Percentiles rank a stretch among this genome's conserved stretches.
Conservation (phyloP, 2,888 invertebrate genomes). For the Trichopoda pennipes region DNA sequence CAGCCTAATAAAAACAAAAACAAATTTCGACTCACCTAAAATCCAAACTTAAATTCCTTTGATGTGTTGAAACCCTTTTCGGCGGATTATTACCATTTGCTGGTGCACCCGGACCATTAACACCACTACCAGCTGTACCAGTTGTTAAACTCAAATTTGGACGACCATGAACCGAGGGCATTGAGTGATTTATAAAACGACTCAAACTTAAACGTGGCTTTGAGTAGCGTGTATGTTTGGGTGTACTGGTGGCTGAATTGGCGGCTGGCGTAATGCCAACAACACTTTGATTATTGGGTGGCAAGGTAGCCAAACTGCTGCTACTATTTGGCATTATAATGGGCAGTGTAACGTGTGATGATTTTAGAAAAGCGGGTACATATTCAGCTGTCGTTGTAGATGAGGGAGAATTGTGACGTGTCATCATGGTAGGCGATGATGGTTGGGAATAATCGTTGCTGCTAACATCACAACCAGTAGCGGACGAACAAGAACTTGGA, state of each 20-base stretch:
- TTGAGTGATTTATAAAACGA: constrained; percentile 79
- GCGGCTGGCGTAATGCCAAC: constrained; percentile 71
- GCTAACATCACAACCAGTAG: constrained; percentile 59
- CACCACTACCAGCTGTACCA: constrained; percentile 55
- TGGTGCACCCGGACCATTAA: constrained; percentile 61
- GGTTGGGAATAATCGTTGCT: constrained; percentile 65
- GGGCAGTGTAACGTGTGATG: constrained; percentile 76
- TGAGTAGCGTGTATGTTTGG: constrained; percentile 79
- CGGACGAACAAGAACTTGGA: constrained; percentile 71
- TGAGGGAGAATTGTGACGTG: constrained; percentile 41
- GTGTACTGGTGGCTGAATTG: constrained; percentile 79
- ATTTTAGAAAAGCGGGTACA: constrained; percentile 75
- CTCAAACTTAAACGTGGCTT: constrained; percentile 80
- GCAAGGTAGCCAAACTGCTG: constrained; percentile 72
- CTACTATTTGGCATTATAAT: constrained; percentile 75
- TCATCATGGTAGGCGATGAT: constrained; percentile 69
- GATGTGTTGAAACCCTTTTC: constrained; percentile 84
- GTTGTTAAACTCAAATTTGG: constrained; percentile 75
- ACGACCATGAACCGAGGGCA: constrained; percentile 81
- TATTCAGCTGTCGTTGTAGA: constrained; percentile 68
- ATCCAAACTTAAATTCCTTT: constrained; percentile 93
- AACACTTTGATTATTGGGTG: constrained; percentile 64
- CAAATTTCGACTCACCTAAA: constrained; percentile 85
- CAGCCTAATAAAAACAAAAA: too few species aligned
- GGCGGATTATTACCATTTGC: constrained; percentile 73